Percentiles rank a stretch among this genome's conserved stretches.
These are phyloP conservation scores for Channallabes apus DNA, from an alignment of 2,797 vertebrate genomes.

Conservation along the genomic window DNA sequence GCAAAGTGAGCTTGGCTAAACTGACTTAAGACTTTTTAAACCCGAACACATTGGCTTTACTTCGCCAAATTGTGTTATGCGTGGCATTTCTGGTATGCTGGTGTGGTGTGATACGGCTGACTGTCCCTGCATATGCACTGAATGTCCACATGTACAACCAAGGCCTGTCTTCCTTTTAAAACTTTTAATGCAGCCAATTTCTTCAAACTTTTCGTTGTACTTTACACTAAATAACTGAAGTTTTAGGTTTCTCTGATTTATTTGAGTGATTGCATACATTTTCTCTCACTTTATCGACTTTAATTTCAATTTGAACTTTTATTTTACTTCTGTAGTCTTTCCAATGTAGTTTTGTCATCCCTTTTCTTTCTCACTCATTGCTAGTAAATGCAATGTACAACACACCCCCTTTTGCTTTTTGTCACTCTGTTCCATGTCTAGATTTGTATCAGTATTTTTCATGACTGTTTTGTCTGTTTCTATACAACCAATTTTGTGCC, in stretches of 20 bases:
- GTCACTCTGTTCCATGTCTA: not conserved
- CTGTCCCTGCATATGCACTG: not conserved
- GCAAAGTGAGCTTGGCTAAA: not conserved
- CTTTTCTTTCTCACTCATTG: slow-evolving; percentile 57
- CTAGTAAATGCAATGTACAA: slow-evolving; percentile 90
- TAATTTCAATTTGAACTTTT: not conserved
- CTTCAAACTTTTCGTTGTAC: not conserved
- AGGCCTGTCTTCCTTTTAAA: not conserved
- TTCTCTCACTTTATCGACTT: not conserved
- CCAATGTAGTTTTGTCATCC: not conserved
- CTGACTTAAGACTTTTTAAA: slow-evolving; percentile 12
- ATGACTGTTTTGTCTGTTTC: not conserved
- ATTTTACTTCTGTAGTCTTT: not conserved
- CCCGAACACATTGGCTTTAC: slow-evolving; percentile 29
- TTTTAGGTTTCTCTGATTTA: not conserved
- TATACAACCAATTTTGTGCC: not conserved
- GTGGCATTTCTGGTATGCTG: slow-evolving; percentile 19
- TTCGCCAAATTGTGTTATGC: slow-evolving; percentile 16
- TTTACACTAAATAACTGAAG: not conserved
- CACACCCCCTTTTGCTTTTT: slow-evolving; percentile 53
- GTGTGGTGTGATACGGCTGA: not conserved
- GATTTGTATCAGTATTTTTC: not conserved
- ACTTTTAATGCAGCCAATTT: not conserved
- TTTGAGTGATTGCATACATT: not conserved
- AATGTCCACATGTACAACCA: not conserved